Evolutionary conservation across 1,140 invertebrate species (phyloP).

Genomic region (Zaprionus lachaisei): DNA sequence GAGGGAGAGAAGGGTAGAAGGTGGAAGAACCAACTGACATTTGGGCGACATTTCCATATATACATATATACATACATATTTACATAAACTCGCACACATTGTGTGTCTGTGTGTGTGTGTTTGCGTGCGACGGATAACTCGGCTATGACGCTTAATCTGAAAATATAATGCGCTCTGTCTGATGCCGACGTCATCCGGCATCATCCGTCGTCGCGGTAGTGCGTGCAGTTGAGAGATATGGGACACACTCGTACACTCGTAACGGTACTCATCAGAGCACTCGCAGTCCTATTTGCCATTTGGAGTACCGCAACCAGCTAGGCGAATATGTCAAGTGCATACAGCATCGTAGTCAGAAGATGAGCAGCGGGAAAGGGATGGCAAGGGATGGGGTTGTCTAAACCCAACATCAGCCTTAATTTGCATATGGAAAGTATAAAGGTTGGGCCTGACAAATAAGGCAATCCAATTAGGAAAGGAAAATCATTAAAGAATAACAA

Average conservation of each 20-base stretch:
- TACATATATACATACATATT: neutral
- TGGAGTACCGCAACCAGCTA: slow-evolving; percentile 55
- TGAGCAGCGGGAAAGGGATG: neutral
- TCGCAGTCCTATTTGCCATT: slow-evolving; percentile 11
- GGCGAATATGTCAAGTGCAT: slow-evolving; percentile 57
- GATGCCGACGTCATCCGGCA: slow-evolving; percentile 18
- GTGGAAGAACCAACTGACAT: slow-evolving; percentile 30
- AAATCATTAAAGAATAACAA: neutral
- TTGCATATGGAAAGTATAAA: slow-evolving; percentile 25
- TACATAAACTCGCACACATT: slow-evolving; percentile 29
- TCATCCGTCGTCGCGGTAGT: slow-evolving; percentile 29
- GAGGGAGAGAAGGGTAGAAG: neutral
- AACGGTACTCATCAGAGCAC: slow-evolving; percentile 11
- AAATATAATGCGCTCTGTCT: slow-evolving; percentile 71
- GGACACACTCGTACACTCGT: slow-evolving; percentile 15
- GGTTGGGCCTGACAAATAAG: neutral
- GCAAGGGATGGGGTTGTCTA: neutral
- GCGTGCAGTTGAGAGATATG: slow-evolving; percentile 61
- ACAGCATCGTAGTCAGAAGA: neutral
- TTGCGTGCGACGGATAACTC: slow-evolving; percentile 43
- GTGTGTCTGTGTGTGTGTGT: slow-evolving; percentile 15
- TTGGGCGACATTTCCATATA: slow-evolving; percentile 29
- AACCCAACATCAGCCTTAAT: slow-evolving; percentile 45
- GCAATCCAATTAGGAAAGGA: neutral
- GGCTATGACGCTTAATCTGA: slow-evolving; percentile 61